These are phyloP conservation scores for Peromyscus aztecus DNA, from an alignment of 2,797 vertebrate species.

Conservation along the genomic window DNA sequence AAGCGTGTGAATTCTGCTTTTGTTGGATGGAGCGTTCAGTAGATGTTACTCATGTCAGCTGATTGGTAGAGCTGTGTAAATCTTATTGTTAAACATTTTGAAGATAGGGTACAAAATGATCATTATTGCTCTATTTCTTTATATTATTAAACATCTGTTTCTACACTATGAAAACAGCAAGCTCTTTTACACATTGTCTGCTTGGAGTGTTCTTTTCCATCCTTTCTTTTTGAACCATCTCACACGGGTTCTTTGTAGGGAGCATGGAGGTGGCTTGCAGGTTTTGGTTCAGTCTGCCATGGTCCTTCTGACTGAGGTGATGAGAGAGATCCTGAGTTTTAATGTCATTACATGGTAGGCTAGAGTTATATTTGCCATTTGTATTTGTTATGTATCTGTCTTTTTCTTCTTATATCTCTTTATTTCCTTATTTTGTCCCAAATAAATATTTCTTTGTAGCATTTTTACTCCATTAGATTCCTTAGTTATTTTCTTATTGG, in stretches of 20 bases:
- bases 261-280: background rate
- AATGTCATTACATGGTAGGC: background rate
- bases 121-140: background rate
- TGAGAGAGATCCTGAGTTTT: background rate
- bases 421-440: slow-evolving; percentile 33
- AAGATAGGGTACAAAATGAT: background rate
- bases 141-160: background rate
- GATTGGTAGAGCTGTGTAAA: background rate
- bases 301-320: background rate
- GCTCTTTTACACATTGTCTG: background rate
- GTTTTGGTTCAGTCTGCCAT: background rate
- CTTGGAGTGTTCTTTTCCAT: background rate
- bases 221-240: slow-evolving; percentile 14
- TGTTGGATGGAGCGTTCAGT: background rate
- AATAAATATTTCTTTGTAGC: slow-evolving; percentile 17
- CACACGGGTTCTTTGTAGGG: background rate
- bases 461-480: slow-evolving; percentile 28
- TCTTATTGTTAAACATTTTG: background rate
- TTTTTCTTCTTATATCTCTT: background rate
- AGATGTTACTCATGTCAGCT: background rate
- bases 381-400: background rate
- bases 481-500: slow-evolving; percentile 28
- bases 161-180: background rate
- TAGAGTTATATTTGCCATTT: background rate
- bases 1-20: background rate